These are phyloP conservation scores for Orchesella flavescens DNA, from an alignment of 2,888 invertebrate species.

Conservation along the genomic window DNA sequence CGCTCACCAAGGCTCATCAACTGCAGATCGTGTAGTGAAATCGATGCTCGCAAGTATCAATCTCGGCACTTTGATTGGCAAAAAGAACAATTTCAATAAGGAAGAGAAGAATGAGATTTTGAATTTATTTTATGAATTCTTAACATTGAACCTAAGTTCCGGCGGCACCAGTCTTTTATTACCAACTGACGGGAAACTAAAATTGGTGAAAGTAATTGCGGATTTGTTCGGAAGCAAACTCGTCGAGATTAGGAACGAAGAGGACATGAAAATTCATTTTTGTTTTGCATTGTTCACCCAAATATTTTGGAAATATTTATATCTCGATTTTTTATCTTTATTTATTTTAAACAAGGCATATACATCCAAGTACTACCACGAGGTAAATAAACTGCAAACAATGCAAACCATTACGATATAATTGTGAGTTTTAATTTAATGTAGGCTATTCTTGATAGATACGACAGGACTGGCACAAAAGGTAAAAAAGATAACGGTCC, in stretches of 20 bases:
- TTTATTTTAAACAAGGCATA: too few species aligned
- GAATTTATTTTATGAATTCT: neutral
- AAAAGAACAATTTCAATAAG: neutral
- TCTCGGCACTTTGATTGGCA: neutral
- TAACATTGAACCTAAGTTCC: neutral
- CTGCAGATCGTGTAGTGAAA: neutral
- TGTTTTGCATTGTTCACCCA: neutral
- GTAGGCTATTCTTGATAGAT: too few species aligned
- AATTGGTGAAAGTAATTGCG: neutral
- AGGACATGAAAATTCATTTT: slow-evolving; percentile 22
- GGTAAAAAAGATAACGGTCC: too few species aligned
- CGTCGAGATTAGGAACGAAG: neutral
- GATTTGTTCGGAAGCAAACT: neutral
- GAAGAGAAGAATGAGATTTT: neutral
- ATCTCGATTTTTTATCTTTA: too few species aligned
- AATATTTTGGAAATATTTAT: too few species aligned
- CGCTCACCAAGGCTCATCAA: neutral
- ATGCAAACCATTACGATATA: too few species aligned
- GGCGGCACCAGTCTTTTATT: neutral
- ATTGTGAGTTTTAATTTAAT: too few species aligned
- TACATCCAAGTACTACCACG: too few species aligned
- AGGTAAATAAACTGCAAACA: too few species aligned
- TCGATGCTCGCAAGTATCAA: neutral
- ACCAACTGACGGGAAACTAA: neutral
- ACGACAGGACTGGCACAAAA: too few species aligned